Base-by-base conservation (phyloP, 2,113 vertebrate genomes). In the Zosterops japonicus region DNA sequence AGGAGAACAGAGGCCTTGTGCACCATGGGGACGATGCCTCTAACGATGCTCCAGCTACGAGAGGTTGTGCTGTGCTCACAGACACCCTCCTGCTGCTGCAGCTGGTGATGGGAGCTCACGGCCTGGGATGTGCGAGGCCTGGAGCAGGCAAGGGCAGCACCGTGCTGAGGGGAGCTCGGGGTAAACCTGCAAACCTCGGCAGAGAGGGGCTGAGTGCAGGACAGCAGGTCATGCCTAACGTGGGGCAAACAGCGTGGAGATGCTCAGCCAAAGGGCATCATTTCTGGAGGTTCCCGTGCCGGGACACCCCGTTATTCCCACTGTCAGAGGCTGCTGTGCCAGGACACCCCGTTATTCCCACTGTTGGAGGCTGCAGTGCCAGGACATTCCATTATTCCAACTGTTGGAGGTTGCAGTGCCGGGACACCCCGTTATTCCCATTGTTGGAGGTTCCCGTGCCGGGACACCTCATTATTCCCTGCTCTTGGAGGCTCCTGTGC, bases 261-360 rank as follows among this genome's bases (percentile, higher is more conserved):
- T 0, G n/a, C 22, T 18, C 13, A 5, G 10, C 1, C 8, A 2
- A 1, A 0, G 11, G 12, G 24, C 8, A 3, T 4, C 11, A 1
- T 4, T 57, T 18, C 31, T 2, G 44, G 27, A 18, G 39, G 24
- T 19, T 44, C 9, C 44, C 25, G 4, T 2, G n/a, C 16, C 25
- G 3, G 23, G 1, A 6, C 59, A 3, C 7, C n/a, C 35, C 22
- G 4, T 2, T 0, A 2, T 8, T 13, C 42, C 36, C 6, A 23
- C 9, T 3, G 12, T 50, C 2, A 41, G 24, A 18, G 35, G 24
- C 18, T 44, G 14, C 50, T 8, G 36, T 9, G 36, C 36, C 9
- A 9, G 20, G 46, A 8, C 46, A 47, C 20, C 11, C 20, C 20
- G 46, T 47, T 22, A 22, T 47, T 46, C 18, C 44, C 18, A 17